Evolutionary conservation across 2,888 invertebrate genomes (phyloP), one percentile per base, ranked within the genome.

Genomic region (Melinopterus prodromus): DNA sequence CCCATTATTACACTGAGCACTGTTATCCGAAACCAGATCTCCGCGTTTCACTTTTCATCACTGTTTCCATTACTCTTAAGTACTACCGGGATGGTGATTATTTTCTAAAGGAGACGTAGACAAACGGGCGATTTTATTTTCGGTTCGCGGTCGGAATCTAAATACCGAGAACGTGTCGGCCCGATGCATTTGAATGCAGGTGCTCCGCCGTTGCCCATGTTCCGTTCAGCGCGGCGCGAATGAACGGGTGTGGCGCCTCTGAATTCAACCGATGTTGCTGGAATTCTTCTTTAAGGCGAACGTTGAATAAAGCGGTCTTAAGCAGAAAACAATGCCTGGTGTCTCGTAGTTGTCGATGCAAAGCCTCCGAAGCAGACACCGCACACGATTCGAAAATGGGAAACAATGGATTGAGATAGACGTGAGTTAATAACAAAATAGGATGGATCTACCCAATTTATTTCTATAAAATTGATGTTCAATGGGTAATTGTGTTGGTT

Each of bases 41-140:
- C 26, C 26, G 26, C 26, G 26, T 53, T 53, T 53, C 12, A 12
- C 53, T 9, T 53, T 53, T 9, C 53, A 53, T 4, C 12, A 53
- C 53, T 7, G 7, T 53, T 53, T 53, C 53, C 12, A 12, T 53
- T 9, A 53, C 53, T 53, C 7, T 53, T 53, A 53, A 53, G 53
- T 53, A 53, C 53, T 53, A 36, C 74, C 74, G 36, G 74, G 37
- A 35, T 37, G 26, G 35, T 74, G 35, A 35, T 74, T 74, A 53
- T 53, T 53, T 12, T 53, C 12, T 53, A 53, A 53, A 53, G n/a
- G 74, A 35, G 74, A 35, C 74, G n/a, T 35, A 74, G 74, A 74
- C 74, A 74, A 37, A 74, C 74, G 74, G 37, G 16, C 36, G 74
- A 74, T 74, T 74, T 74, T 74, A 37, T 74, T 74, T 74, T 74